Base-by-base conservation (phyloP, 2,113 vertebrate species). In the Clinocottus analis region DNA sequence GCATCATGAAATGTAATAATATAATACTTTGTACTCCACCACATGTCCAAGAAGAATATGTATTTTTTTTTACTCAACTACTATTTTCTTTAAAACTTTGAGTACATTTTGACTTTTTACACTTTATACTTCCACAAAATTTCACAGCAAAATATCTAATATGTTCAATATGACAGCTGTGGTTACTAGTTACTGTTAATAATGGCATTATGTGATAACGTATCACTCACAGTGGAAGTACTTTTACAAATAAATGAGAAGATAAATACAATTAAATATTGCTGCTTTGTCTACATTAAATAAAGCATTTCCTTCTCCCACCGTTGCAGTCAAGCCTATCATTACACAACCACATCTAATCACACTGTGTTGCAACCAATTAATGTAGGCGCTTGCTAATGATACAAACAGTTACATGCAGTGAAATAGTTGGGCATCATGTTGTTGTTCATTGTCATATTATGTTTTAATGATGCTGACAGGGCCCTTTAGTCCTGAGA, bases 361-460 rank as follows among this genome's bases (percentile, higher is more conserved):
- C 84, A 77, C 68, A 72, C n/a, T 72, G 75, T 74, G 63, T 75
- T 86, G 63, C 59, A 75, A 75, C 80, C 84, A 91, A 89, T 90
- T 93, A 86, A 56, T 78, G 76, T 73, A 68, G 80, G 82, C 72
- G 73, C 59, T 71, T 67, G 68, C 80, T 88, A 85, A 86, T 80
- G 74, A 88, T 66, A 82, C 77, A 81, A 85, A 83, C 55, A 37
- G 76, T 72, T 84, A 85, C 78, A 84, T 55, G 71, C n/a, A 21
- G 60, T 51, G 77, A 62, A 80, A 81, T 71, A 76, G 64, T 69
- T 72, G 31, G 47, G 21, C 71, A 39, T 78, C 19, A 16, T 87
- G 73, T 79, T 77, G 56, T 72, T 84, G 86, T 83, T 77, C 88
- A 80, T 83, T 60, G 75, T 84, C 77, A 67, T 72, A 82, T 84